phyloP scores from a whole-genome alignment of 2,113 vertebrate genomes.

The Maccullochella peelii region DNA sequence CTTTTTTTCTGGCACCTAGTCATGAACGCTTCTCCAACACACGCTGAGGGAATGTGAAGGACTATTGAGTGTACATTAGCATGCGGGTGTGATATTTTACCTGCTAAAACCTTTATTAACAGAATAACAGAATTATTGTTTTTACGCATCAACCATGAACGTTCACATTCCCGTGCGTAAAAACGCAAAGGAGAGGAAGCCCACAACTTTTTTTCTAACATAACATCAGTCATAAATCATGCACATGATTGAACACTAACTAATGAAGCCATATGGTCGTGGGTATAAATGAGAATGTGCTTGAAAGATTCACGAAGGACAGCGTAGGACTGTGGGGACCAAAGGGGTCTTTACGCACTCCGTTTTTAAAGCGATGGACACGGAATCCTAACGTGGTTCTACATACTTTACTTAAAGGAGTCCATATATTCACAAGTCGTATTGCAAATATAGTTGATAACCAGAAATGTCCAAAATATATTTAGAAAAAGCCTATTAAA shows the following conservation, averaged over 20 bases:
- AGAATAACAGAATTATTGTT: background rate
- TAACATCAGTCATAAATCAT: too few species aligned
- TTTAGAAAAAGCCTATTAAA: background rate
- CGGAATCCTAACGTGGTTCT: background rate
- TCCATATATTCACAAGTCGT: background rate
- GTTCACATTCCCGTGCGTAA: slow-evolving; percentile 35
- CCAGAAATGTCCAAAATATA: background rate
- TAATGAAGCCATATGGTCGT: background rate
- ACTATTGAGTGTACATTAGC: slow-evolving; percentile 31
- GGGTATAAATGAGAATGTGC: too few species aligned
- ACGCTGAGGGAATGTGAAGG: slow-evolving; percentile 34
- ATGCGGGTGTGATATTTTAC: slow-evolving; percentile 25
- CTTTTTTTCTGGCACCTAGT: slow-evolving; percentile 46
- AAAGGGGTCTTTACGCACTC: slow-evolving; percentile 15
- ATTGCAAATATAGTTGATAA: background rate
- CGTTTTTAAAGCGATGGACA: background rate
- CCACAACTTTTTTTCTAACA: fast-evolving
- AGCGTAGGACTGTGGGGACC: background rate
- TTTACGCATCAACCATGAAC: background rate
- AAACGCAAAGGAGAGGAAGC: background rate
- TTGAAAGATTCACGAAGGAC: background rate
- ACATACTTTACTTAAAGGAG: background rate
- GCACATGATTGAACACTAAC: background rate
- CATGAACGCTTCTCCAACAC: slow-evolving; percentile 44
- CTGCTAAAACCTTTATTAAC: background rate